A percentile compares a stretch with the other conserved stretches of the same genome.
Conservation (phyloP, 2,888 invertebrate species). For the Drosophila paramelanica region DNA sequence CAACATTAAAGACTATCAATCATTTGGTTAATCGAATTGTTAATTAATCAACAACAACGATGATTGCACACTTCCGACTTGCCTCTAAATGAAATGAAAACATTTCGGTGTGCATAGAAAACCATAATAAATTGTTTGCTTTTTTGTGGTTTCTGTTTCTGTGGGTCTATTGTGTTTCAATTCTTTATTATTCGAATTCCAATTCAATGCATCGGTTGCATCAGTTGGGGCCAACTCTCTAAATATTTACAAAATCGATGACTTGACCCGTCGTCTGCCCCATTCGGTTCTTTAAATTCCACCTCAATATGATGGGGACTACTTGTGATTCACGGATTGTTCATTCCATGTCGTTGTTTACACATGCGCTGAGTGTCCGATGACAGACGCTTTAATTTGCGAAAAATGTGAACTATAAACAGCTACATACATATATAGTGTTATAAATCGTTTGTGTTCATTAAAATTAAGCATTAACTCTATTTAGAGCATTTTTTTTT, state of each 20-base stretch:
- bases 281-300: slow-evolving; percentile 2
- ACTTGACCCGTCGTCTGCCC: slow-evolving; percentile 1
- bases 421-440: not conserved
- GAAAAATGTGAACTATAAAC: slow-evolving; percentile 17
- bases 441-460: slow-evolving; percentile 9
- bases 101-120: slow-evolving; percentile 23
- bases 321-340: slow-evolving; percentile 14
- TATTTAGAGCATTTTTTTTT: slow-evolving; percentile 1
- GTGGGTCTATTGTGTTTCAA: slow-evolving; percentile 16
- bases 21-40: slow-evolving; percentile 58
- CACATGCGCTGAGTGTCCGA: not conserved
- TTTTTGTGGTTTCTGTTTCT: not conserved
- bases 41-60: slow-evolving; percentile 55
- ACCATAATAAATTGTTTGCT: slow-evolving; percentile 34
- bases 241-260: slow-evolving; percentile 34
- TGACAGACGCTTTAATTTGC: slow-evolving; percentile 8
- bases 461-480: not conserved
- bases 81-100: slow-evolving; percentile 28
- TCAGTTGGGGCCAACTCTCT: slow-evolving; percentile 7
- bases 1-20: slow-evolving; percentile 49
- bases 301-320: slow-evolving; percentile 1
- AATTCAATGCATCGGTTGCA: slow-evolving; percentile 39
- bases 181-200: slow-evolving; percentile 21
- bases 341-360: slow-evolving; percentile 9
- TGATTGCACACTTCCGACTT: slow-evolving; percentile 53